Conservation (phyloP, 2,797 vertebrate genomes). For the Eremophila alpestris region DNA sequence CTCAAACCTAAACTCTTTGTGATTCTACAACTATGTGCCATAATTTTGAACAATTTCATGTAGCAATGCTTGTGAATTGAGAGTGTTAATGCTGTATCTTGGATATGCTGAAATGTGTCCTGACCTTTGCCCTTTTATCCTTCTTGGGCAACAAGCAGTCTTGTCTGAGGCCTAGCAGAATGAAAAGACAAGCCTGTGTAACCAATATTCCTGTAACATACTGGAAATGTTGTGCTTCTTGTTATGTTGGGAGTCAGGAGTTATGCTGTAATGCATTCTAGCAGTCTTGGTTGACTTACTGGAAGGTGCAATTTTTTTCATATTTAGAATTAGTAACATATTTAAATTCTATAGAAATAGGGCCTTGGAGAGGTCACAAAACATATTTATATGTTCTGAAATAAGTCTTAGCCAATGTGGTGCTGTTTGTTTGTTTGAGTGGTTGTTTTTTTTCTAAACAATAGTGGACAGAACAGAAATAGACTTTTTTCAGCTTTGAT, state of each 20-base stretch:
- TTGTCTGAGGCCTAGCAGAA: background rate
- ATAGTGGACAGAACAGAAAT: background rate
- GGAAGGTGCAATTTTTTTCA: background rate
- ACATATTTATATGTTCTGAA: background rate
- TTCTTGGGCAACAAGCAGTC: background rate
- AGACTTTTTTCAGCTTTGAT: background rate
- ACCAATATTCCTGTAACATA: background rate
- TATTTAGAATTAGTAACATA: background rate
- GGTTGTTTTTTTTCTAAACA: background rate
- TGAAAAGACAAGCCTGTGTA: background rate
- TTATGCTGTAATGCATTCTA: background rate
- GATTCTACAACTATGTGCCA: background rate
- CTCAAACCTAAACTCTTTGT: background rate
- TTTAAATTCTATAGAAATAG: background rate
- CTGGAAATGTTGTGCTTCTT: background rate
- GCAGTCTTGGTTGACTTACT: background rate
- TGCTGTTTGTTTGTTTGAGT: background rate
- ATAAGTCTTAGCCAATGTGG: background rate
- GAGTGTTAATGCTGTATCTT: background rate
- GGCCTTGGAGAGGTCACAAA: background rate
- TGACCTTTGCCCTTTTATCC: background rate
- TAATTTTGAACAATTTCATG: background rate
- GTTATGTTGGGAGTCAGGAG: background rate
- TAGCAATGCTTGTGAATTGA: background rate
- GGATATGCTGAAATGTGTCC: background rate